These are phyloP conservation scores for Bos taurus DNA, from an alignment of 2,113 vertebrate species.

Conservation along the genomic window DNA sequence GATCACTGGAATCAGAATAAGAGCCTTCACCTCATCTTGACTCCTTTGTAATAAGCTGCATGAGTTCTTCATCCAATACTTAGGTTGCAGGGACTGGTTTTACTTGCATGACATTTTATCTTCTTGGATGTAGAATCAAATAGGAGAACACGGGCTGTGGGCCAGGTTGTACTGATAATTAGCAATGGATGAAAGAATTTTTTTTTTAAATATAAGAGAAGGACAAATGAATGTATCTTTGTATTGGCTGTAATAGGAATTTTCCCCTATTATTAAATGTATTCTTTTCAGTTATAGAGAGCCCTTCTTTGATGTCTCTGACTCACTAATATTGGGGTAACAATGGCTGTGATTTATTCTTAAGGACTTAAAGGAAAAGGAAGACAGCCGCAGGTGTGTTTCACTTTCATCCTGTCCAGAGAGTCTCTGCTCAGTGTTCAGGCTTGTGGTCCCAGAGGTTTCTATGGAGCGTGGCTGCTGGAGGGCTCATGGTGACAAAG, in stretches of 20 bases:
- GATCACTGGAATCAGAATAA: not conserved
- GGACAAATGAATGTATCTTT: not conserved
- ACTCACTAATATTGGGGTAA: not conserved
- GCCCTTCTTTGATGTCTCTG: slow-evolving; percentile 49
- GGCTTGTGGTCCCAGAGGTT: not conserved
- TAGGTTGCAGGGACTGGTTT: not conserved
- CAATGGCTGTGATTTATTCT: not conserved
- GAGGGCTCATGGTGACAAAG: not conserved
- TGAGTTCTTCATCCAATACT: not conserved
- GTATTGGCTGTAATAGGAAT: not conserved
- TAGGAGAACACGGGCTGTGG: not conserved
- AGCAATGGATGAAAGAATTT: not conserved
- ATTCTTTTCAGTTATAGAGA: not conserved
- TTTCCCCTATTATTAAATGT: slow-evolving; percentile 33
- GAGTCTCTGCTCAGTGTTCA: not conserved
- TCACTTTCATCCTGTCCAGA: rapidly evolving
- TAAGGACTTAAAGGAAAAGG: not conserved
- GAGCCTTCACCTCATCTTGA: not conserved
- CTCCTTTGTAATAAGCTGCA: not conserved
- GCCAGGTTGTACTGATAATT: slow-evolving; percentile 25
- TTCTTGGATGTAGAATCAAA: not conserved
- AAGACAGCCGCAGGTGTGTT: not conserved
- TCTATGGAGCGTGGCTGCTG: not conserved
- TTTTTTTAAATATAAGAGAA: not conserved
- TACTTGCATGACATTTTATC: not conserved